Evolutionary conservation across 2,888 invertebrate genomes (phyloP), one percentile per base, ranked within the genome.

Genomic region (Antheraea yamamai): DNA sequence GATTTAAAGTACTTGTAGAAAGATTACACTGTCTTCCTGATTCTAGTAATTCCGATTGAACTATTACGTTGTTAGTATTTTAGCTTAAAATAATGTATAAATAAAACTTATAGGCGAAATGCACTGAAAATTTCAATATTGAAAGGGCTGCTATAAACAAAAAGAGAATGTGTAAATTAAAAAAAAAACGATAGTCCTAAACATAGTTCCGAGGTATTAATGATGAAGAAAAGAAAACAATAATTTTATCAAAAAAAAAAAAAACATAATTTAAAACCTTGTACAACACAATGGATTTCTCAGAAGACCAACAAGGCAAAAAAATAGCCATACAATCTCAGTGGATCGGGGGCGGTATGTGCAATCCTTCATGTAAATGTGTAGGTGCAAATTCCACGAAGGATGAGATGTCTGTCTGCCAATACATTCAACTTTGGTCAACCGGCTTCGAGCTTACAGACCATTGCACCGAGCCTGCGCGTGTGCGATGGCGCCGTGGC

Each of bases 371-470:
- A 76, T 83, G 84, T 85, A 84, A 84, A 85, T 89, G 90, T 91
- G 91, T 91, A 92, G 87, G 92, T 91, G 90, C 88, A 87, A 93
- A 92, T 93, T 93, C 93, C 90, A 86, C 88, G 93, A 93, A 93
- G 92, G 92, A 89, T 88, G 87, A 87, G 88, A 88, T 89, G 89
- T 88, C 85, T 89, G 89, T 88, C 85, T 84, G 87, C 86, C 86
- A 86, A 89, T 89, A 86, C 89, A 84, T 90, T 91, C 88, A 90
- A 90, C 89, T 88, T 86, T 79, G 82, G 83, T 83, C 81, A 85
- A 88, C 87, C 86, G 88, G 84, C 85, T 86, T 82, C 30, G 16
- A 26, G 16, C 64, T 66, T 23, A 61, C 79, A 78, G 81, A 78
- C 78, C 77, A 79, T 76, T 74, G 75, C 70, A 39, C 79, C n/a